A percentile compares a stretch with the other conserved stretches of the same genome.
Conservation (phyloP, 2,888 invertebrate genomes). For the Polia nebulosa region DNA sequence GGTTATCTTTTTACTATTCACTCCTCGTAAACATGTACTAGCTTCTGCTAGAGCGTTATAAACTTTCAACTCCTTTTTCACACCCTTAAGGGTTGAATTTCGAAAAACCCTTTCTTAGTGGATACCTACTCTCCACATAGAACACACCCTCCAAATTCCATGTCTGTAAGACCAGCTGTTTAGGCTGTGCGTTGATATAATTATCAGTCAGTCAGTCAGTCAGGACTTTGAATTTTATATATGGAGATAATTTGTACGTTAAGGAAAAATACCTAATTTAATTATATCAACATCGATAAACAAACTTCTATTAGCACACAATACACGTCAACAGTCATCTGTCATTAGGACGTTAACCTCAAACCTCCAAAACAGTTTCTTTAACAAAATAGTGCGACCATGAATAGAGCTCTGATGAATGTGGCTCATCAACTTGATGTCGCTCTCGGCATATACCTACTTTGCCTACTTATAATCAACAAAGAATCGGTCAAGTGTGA, state of each 20-base stretch:
- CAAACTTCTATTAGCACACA: slow-evolving; percentile 4
- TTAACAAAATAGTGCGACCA: slow-evolving; percentile 37
- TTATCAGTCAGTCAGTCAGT: too few species aligned
- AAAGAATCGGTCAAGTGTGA: slow-evolving; percentile 26
- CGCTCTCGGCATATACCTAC: slow-evolving; percentile 34
- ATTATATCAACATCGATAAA: neutral
- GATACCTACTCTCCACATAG: too few species aligned
- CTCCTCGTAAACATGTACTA: too few species aligned
- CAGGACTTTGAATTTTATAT: too few species aligned
- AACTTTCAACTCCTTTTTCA: too few species aligned
- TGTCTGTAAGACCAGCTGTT: too few species aligned
- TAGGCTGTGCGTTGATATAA: too few species aligned
- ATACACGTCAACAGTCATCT: slow-evolving; percentile 22
- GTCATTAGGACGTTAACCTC: slow-evolving; percentile 49
- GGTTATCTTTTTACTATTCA: neutral
- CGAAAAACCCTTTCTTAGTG: too few species aligned
- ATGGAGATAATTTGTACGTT: too few species aligned
- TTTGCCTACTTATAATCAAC: slow-evolving; percentile 42
- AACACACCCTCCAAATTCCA: too few species aligned
- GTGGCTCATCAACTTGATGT: slow-evolving; percentile 52
- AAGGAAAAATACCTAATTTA: neutral
- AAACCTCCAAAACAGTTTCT: slow-evolving; percentile 47
- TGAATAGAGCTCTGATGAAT: slow-evolving; percentile 62
- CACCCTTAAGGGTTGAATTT: too few species aligned
- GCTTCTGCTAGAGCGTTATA: too few species aligned